Base-by-base conservation (phyloP, 53 echinoderm and acorn worm species). In the Mesocentrotus franciscanus region DNA sequence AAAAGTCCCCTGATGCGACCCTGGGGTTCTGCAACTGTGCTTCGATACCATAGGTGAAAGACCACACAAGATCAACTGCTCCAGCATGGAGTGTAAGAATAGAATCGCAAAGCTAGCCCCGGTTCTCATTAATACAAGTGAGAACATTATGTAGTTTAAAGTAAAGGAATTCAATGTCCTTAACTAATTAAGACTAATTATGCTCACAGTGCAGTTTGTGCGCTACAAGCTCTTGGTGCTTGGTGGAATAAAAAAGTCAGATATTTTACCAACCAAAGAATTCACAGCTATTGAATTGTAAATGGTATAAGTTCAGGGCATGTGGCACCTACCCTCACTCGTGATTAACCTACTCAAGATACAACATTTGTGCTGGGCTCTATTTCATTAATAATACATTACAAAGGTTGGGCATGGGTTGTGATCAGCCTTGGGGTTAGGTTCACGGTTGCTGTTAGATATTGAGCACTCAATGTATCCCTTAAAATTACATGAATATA, bases 41-140 rank as follows among this genome's bases (percentile, higher is more conserved):
- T 27, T 11, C 57, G 87, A 87, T 87, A 87, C 87, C 58, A 26
- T 10, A 56, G 87, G 87, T 87, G 87, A 87, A 57, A 87, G 87
- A 87, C 87, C 87, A 87, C 87, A 87, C 87, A 87, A 58, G 87
- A n/a, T n/a, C n/a, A n/a, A 87, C 57, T 87, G 57, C 20, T 58
- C 9, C 56, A 26, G 58, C 42, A 22, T 42, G 42, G 42, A 79
- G 39, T 18, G 7, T 4, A 79, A 39, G 17, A 17, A 20, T 17
- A 79, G 79, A 42, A 81, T 81, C 42, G 8, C 81, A 39, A 0
- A 17, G 36, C 81, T 42, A 17, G 36, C 81, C 81, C 64, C 3
- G 81, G 11, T 81, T 18, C 81, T 81, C 39, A 81, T 81, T 81
- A 81, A 81, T 32, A 15, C 30, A 76, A 33, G 76, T 33, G 76